These are phyloP conservation scores for Apodemus speciosus DNA, from an alignment of 2,113 vertebrate genomes.

Conservation along the genomic window DNA sequence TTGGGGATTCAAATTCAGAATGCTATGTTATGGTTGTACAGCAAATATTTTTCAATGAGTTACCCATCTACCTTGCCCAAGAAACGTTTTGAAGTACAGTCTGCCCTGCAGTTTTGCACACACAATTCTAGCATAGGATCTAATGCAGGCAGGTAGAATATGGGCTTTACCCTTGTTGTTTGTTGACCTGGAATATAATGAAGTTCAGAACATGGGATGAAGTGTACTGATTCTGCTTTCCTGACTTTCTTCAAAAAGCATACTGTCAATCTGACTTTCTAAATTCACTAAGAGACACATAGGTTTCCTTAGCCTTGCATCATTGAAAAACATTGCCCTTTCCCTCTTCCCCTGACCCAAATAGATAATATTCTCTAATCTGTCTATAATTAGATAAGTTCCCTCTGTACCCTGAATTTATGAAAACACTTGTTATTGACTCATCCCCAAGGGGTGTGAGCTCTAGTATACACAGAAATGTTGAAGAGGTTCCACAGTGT, in stretches of 20 bases:
- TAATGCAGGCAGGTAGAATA: not conserved
- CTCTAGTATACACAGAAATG: not conserved
- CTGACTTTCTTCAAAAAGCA: not conserved
- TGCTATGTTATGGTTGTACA: not conserved
- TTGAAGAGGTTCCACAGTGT: not conserved
- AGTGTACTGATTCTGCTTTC: not conserved
- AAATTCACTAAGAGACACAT: not conserved
- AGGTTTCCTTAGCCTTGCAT: not conserved
- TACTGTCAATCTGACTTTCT: not conserved
- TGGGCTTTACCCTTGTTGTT: not conserved
- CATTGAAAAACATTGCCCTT: not conserved
- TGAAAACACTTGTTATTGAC: not conserved
- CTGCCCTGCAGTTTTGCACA: not conserved
- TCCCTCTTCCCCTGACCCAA: not conserved
- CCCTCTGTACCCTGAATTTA: not conserved
- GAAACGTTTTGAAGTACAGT: not conserved
- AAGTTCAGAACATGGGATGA: not conserved
- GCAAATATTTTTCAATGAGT: not conserved
- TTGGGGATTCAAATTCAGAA: not conserved
- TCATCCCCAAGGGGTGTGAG: fast-evolving
- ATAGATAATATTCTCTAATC: not conserved
- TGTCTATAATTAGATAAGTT: not conserved
- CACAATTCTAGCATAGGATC: fast-evolving
- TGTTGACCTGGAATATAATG: not conserved
- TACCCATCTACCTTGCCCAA: not conserved